A percentile compares a stretch with the other conserved stretches of the same genome.
These are phyloP conservation scores for Saimiri boliviensis DNA, from an alignment of 2,113 vertebrate species.

Conservation along the genomic window DNA sequence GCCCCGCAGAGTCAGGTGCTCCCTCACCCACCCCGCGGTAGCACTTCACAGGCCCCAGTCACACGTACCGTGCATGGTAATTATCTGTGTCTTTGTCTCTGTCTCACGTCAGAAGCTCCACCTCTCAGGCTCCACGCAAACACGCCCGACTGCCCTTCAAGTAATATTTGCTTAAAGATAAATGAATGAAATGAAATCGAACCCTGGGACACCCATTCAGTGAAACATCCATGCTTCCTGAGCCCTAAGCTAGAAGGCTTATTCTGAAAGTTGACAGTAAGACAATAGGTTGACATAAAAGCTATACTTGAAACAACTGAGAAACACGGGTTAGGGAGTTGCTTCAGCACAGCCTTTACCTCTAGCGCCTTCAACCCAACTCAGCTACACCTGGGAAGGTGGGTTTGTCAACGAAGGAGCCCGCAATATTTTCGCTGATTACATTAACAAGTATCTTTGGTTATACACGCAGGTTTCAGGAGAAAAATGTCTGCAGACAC, in stretches of 20 bases:
- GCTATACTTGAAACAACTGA: neutral
- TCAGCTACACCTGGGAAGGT: too few relatives aligned
- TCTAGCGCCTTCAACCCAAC: neutral
- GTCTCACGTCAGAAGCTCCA: neutral
- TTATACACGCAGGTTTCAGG: neutral
- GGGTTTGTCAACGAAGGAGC: neutral
- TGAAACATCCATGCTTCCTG: neutral
- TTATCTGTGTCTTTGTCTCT: neutral
- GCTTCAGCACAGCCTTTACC: neutral
- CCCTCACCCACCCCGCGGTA: accelerated
- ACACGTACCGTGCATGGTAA: accelerated
- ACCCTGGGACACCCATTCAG: neutral
- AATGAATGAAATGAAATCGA: neutral
- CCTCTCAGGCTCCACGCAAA: neutral
- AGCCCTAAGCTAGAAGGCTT: too few relatives aligned
- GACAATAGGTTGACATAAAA: neutral
- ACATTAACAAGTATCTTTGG: neutral
- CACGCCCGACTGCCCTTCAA: neutral
- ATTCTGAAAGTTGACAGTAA: neutral
- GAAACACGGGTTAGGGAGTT: neutral
- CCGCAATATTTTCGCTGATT: neutral
- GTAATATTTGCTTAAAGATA: neutral
- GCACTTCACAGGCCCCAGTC: neutral
- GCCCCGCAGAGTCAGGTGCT: accelerated
- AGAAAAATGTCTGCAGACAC: neutral